Evolutionary conservation across 2,113 vertebrate genomes (phyloP).

Genomic region (Corvus moneduloides): DNA sequence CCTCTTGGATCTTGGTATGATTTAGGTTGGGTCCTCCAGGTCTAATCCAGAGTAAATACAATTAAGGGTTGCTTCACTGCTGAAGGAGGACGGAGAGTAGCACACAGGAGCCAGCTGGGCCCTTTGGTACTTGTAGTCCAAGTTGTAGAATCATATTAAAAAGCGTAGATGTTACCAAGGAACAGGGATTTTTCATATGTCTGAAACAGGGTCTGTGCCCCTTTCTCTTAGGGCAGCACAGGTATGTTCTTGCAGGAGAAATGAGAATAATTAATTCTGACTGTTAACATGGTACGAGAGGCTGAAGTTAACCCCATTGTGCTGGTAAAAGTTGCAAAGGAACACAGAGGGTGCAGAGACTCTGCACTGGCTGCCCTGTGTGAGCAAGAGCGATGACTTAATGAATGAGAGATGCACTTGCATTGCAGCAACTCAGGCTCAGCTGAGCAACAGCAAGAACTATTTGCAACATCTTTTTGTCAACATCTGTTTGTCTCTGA

Average conservation of each 20-base stretch:
- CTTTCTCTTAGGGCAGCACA: neutral
- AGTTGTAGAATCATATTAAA: neutral
- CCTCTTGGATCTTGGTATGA: conserved; percentile 29
- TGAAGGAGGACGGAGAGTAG: neutral
- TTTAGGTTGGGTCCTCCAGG: conserved; percentile 12
- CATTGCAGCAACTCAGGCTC: neutral
- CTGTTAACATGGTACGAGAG: neutral
- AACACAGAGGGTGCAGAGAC: neutral
- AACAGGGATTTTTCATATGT: neutral
- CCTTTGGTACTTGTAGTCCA: neutral
- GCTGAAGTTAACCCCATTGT: neutral
- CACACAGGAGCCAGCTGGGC: neutral
- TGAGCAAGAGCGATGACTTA: neutral
- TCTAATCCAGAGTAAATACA: conserved; percentile 1
- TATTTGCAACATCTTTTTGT: conserved; percentile 31
- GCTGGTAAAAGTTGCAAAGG: neutral
- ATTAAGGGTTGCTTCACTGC: neutral
- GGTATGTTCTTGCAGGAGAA: neutral
- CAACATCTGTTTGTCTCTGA: conserved; percentile 60
- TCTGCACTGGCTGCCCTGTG: neutral
- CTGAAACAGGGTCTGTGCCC: neutral
- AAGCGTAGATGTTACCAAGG: neutral
- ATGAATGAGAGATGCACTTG: neutral
- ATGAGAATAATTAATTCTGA: neutral
- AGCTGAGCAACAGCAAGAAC: neutral